These are phyloP conservation scores for Pseudonaja textilis DNA, from an alignment of 2,113 vertebrate species.

Conservation along the genomic window DNA sequence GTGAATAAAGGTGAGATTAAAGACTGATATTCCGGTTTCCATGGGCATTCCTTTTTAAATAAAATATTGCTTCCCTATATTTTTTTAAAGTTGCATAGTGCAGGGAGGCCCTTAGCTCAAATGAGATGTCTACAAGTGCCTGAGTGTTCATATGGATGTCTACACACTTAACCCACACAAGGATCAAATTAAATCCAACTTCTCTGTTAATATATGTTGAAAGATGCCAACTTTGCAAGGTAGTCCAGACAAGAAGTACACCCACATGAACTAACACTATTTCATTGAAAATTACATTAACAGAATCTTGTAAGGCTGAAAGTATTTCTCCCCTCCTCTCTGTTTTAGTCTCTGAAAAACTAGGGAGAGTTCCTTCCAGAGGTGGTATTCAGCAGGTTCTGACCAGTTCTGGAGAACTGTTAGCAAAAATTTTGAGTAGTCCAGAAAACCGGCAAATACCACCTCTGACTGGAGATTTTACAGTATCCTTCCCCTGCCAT, in stretches of 20 bases:
- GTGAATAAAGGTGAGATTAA: not conserved
- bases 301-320: not conserved
- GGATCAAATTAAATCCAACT: not conserved
- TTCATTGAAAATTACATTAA: not conserved
- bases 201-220: not conserved
- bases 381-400: no score
- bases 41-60: not conserved
- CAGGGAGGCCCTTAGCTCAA: not conserved
- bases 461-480: no score
- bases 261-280: not conserved
- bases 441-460: no score
- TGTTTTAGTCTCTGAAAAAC: not conserved
- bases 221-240: not conserved
- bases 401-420: no score
- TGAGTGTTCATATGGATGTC: not conserved
- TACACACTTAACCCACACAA: not conserved
- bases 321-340: not conserved
- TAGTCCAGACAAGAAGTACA: not conserved
- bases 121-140: not conserved
- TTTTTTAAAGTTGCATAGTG: not conserved
- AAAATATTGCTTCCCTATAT: not conserved
- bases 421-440: no score
- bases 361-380: not conserved
- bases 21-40: not conserved
- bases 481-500: no score